Evolutionary conservation across 2,113 vertebrate species (phyloP), one percentile per base, ranked within the genome.

Genomic region (Toxotes chatareus): DNA sequence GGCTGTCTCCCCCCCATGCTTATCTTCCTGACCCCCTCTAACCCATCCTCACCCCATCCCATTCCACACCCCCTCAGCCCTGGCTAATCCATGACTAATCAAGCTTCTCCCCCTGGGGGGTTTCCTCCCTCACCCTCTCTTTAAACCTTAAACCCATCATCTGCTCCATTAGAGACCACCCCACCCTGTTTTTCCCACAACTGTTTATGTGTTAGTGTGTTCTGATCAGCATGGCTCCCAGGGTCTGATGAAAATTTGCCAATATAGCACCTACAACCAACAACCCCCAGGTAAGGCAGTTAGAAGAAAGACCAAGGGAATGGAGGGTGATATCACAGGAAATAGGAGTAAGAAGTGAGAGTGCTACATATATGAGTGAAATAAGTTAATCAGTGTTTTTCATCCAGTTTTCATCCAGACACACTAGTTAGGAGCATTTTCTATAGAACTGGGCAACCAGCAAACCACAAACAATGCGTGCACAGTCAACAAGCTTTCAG

Each of bases 61-160:
- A 74, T 40, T 70, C 73, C 46, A 38, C 67, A 47, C 40, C 27
- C 34, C 61, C 69, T 40, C 36, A 68, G 63, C 67, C n/a, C 32
- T 64, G 56, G 47, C 64, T 92, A 88, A 88, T 85, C 86, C 86
- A 77, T 77, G 74, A 70, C 71, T 86, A 90, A 89, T 86, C 85
- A 87, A 66, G 76, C 60, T 13, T 68, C 49, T 69, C 21, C 76
- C 68, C 70, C 46, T 21, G 55, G 59, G 72, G 76, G 57, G 56
- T 61, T 73, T 62, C 47, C 80, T 73, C 73, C 59, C 40, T 80
- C 17, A 53, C 56, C 79, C 76, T 38, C 66, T 79, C 73, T 79
- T 82, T 81, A 91, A 79, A 72, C 47, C 69, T 62, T 92, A 90
- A 92, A 84, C 87, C 88, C 34, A 89, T 91, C 90, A 90, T 93